Percentiles rank a stretch among this genome's conserved stretches.
These are phyloP conservation scores for Mnemiopsis leidyi DNA, from an alignment of 37 sponge, comb jelly and placozoan genomes.

Conservation along the genomic window DNA sequence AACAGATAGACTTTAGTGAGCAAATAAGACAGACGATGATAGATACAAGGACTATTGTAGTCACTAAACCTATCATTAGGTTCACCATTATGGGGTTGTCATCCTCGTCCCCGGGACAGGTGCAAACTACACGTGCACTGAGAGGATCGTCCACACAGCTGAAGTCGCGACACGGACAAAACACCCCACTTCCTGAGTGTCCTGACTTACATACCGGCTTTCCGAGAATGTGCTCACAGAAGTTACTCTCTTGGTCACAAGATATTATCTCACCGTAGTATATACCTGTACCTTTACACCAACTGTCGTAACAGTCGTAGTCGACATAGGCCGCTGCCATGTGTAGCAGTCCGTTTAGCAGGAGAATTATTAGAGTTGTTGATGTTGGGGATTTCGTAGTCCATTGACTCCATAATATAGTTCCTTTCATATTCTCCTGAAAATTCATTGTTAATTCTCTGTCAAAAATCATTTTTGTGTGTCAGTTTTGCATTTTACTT, in stretches of 20 bases:
- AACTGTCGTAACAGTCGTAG: background rate
- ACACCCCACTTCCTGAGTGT: background rate
- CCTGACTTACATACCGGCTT: background rate
- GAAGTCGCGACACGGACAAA: background rate
- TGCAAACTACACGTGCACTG: background rate
- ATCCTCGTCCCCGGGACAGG: background rate
- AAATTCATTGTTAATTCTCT: too few relatives aligned
- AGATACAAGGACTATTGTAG: background rate
- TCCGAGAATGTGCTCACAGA: background rate
- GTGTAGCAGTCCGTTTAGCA: background rate
- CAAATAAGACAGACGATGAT: background rate
- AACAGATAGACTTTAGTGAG: background rate
- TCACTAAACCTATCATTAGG: background rate
- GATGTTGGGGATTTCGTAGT: background rate
- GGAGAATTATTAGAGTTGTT: background rate
- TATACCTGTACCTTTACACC: background rate
- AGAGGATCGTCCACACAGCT: background rate
- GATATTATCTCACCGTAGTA: background rate
- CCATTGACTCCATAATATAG: too few relatives aligned
- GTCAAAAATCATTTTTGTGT: too few relatives aligned
- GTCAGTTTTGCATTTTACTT: too few relatives aligned
- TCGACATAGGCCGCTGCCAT: background rate
- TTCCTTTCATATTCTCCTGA: too few relatives aligned
- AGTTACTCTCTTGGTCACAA: background rate
- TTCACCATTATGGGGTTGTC: background rate